These are phyloP conservation scores for Polyommatus icarus DNA, from an alignment of 2,888 invertebrate species.

Conservation along the genomic window DNA sequence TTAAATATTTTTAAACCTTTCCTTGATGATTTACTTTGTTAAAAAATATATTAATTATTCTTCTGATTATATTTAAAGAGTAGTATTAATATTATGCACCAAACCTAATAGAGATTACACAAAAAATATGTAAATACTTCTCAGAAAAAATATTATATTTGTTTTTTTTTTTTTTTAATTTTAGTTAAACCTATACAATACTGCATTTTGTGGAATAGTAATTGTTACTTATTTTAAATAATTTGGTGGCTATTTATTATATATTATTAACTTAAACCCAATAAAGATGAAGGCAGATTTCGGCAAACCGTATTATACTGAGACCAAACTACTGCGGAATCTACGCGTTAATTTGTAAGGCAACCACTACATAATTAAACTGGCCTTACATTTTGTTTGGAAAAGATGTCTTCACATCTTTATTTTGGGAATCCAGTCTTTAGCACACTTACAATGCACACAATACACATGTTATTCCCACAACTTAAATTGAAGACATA, in stretches of 20 bases:
- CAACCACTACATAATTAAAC: too few species aligned
- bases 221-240: neutral
- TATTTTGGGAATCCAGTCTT: too few species aligned
- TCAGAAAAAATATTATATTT: neutral
- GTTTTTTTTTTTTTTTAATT: neutral
- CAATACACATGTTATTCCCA: slow-evolving; percentile 16
- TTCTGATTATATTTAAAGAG: neutral
- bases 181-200: neutral
- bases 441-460: slow-evolving; percentile 22
- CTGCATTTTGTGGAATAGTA: neutral
- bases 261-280: neutral
- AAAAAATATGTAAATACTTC: neutral
- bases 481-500: slow-evolving; percentile 4
- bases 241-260: slow-evolving; percentile 5
- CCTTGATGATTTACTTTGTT: neutral
- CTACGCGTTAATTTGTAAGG: too few species aligned
- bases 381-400: too few species aligned
- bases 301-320: too few species aligned
- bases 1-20: neutral
- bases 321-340: too few species aligned
- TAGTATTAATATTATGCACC: neutral
- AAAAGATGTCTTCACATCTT: too few species aligned
- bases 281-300: neutral
- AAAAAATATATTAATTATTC: neutral
- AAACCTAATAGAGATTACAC: neutral